Evolutionary conservation across 1,140 invertebrate species (phyloP).

Genomic region (Popillia japonica): DNA sequence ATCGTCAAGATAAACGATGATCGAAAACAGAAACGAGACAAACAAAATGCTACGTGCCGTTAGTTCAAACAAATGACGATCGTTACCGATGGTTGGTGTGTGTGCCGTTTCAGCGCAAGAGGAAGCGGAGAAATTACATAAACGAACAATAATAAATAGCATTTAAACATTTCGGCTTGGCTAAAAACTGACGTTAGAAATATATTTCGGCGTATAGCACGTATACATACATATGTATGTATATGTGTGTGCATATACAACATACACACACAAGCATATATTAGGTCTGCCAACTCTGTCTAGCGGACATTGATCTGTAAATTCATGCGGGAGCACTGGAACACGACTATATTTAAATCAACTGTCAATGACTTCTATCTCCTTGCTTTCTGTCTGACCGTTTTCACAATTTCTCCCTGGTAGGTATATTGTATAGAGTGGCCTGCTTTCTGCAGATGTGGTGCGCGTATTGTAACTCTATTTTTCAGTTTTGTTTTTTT

Average conservation of each 20-base stretch:
- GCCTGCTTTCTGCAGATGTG: not conserved
- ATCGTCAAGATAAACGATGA: not conserved
- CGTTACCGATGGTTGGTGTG: not conserved
- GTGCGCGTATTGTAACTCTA: too few species aligned
- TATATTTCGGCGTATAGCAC: not conserved
- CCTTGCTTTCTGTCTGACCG: conserved; percentile 31
- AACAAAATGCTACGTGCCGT: not conserved
- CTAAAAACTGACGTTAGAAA: conserved; percentile 30
- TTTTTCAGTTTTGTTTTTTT: too few species aligned
- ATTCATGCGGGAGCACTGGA: conserved; percentile 50
- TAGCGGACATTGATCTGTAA: conserved; percentile 48
- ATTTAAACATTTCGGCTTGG: conserved; percentile 5
- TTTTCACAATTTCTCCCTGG: conserved; percentile 19
- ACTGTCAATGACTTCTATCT: conserved; percentile 48
- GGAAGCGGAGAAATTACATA: conserved; percentile 24
- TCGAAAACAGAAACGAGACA: not conserved
- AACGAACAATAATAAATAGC: conserved; percentile 35
- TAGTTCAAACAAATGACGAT: conserved; percentile 23
- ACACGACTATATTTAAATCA: conserved; percentile 52
- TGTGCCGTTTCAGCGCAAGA: conserved; percentile 12
- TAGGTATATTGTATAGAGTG: not conserved
- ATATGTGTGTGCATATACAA: not conserved
- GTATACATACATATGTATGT: too few species aligned
- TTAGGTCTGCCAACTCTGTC: conserved; percentile 45
- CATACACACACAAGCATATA: conserved; percentile 12